These are phyloP conservation scores for Cyclura pinguis DNA, from an alignment of 2,797 vertebrate genomes.

Conservation along the genomic window DNA sequence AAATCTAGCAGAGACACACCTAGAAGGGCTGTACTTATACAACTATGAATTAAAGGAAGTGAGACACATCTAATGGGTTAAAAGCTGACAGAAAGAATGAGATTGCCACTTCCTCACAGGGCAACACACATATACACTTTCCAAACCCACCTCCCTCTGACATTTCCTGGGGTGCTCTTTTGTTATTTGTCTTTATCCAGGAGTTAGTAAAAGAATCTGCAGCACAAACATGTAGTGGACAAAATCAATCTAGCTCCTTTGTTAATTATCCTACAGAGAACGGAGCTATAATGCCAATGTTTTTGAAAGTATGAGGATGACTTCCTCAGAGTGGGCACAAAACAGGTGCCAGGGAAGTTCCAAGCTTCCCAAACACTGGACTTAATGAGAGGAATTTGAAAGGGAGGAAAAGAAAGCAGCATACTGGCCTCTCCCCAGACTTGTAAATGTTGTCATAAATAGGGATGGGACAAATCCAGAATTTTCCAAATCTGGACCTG, in stretches of 20 bases:
- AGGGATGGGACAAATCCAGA: too few species aligned
- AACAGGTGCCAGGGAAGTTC: neutral
- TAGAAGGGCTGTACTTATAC: conserved; percentile 73
- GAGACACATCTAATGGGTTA: conserved; percentile 69
- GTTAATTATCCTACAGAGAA: neutral
- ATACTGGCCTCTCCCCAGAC: neutral
- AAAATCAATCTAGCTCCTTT: conserved; percentile 18
- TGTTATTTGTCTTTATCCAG: conserved; percentile 58
- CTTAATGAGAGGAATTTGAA: neutral
- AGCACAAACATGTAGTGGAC: conserved; percentile 16
- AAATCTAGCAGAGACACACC: conserved; percentile 75
- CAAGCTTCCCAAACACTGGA: neutral
- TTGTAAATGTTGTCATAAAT: neutral
- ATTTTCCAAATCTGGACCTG: too few species aligned
- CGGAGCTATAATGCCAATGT: too few species aligned
- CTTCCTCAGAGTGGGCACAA: neutral
- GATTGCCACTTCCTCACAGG: conserved; percentile 78
- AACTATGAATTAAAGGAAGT: conserved; percentile 81
- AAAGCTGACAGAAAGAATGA: conserved; percentile 68
- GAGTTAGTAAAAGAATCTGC: conserved; percentile 41
- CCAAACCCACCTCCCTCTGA: conserved; percentile 78
- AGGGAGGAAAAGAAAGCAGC: neutral
- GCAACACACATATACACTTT: conserved; percentile 59
- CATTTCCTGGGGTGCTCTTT: conserved; percentile 73
- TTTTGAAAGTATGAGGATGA: neutral